Evolutionary conservation across 2,797 vertebrate species (phyloP).

Genomic region (Enteromius unitaeniatus): DNA sequence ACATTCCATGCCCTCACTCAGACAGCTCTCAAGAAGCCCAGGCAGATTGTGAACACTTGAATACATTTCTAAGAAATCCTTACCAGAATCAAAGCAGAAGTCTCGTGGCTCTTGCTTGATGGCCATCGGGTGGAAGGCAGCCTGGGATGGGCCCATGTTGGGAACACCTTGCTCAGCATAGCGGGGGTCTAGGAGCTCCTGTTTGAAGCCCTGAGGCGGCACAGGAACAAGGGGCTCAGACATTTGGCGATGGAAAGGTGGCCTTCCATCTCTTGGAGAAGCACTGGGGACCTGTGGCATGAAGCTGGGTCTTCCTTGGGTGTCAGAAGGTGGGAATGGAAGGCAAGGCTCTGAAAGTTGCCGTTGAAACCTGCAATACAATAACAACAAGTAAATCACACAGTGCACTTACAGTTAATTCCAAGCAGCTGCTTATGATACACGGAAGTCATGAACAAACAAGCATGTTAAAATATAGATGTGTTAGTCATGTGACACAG

Average conservation of each 20-base stretch:
- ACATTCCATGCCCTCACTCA: conserved; percentile 67
- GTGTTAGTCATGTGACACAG: conserved; percentile 10
- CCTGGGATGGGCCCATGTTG: conserved; percentile 76
- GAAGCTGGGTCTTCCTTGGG: conserved; percentile 80
- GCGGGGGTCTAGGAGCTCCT: conserved; percentile 90
- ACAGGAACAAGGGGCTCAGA: conserved; percentile 89
- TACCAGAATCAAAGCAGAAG: conserved; percentile 96
- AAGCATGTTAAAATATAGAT: conserved; percentile 45
- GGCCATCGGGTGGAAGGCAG: conserved; percentile 87
- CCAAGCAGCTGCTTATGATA: neutral
- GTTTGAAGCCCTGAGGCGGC: conserved; percentile 92
- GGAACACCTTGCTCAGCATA: conserved; percentile 87
- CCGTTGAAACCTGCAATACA: conserved; percentile 84
- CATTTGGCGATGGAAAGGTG: conserved; percentile 92
- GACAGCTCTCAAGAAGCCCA: conserved; percentile 33
- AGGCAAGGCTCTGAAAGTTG: conserved; percentile 93
- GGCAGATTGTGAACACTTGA: conserved; percentile 17
- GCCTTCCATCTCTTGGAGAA: conserved; percentile 83
- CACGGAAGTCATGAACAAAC: conserved; percentile 20
- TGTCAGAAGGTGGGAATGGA: conserved; percentile 79
- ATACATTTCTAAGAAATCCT: conserved; percentile 60
- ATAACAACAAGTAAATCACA: neutral
- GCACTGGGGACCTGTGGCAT: conserved; percentile 77
- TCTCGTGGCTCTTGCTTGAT: conserved; percentile 96
- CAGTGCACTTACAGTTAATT: neutral